Conservation (phyloP, 1,140 invertebrate genomes). For the Delia radicum region DNA sequence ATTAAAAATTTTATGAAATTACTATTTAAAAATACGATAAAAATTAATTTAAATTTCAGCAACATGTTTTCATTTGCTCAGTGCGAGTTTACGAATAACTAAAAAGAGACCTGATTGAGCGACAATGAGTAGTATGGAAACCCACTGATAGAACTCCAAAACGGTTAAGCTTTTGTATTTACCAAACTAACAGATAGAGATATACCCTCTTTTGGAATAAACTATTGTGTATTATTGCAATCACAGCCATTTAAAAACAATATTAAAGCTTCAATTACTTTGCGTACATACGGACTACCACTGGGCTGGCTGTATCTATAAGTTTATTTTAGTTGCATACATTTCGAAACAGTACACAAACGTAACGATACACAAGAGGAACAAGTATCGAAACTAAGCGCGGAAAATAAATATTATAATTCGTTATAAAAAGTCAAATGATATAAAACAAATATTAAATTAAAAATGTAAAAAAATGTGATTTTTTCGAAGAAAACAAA, state of each 20-base stretch:
- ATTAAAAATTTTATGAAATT: too few species aligned
- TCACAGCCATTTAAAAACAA: slow-evolving; percentile 8
- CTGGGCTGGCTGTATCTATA: neutral
- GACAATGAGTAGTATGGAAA: too few species aligned
- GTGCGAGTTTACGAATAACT: too few species aligned
- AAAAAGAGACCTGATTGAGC: too few species aligned
- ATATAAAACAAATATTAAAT: neutral
- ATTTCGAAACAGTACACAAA: neutral
- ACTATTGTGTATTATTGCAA: neutral
- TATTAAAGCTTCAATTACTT: slow-evolving; percentile 16
- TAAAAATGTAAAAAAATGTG: neutral
- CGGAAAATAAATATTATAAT: neutral
- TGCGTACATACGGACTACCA: neutral
- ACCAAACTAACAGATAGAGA: too few species aligned
- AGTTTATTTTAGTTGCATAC: neutral
- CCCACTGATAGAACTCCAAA: too few species aligned
- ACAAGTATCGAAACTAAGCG: neutral
- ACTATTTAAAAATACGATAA: too few species aligned
- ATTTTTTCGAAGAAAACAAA: neutral
- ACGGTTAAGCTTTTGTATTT: too few species aligned
- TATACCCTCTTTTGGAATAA: neutral
- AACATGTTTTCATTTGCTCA: too few species aligned
- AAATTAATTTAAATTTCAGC: too few species aligned
- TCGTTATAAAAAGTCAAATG: neutral
- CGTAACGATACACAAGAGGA: neutral